Evolutionary conservation across 2,113 vertebrate genomes (phyloP).

Genomic region (Laterallus jamaicensis): DNA sequence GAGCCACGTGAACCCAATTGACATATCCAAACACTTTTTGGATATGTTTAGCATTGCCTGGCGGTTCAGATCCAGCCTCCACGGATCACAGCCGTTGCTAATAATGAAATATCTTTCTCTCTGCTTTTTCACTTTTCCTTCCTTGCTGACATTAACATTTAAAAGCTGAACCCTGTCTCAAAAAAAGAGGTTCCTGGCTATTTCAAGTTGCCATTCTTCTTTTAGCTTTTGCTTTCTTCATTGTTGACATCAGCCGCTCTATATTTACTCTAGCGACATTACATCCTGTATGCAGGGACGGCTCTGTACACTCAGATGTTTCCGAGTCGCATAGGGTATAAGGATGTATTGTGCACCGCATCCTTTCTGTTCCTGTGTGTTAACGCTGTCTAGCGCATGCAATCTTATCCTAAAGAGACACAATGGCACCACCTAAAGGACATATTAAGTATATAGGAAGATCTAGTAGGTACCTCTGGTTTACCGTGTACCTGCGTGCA

Average conservation of each 20-base stretch:
- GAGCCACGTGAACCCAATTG: not conserved
- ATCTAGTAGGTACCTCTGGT: accelerated
- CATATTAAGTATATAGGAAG: not conserved
- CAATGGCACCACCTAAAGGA: constrained; percentile 76
- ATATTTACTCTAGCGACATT: constrained; percentile 21
- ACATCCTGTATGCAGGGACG: constrained; percentile 32
- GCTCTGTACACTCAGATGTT: constrained; percentile 27
- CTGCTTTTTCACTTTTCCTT: not conserved
- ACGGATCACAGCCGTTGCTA: accelerated
- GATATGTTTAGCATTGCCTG: not conserved
- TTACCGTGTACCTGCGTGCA: not conserved
- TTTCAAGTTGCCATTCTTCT: not conserved
- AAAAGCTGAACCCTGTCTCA: not conserved
- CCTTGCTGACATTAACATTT: not conserved
- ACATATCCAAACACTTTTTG: not conserved
- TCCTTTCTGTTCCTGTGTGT: not conserved
- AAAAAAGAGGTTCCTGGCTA: not conserved
- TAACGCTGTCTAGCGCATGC: not conserved
- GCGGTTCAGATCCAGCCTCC: not conserved
- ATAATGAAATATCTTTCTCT: not conserved
- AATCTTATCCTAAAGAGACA: constrained; percentile 41
- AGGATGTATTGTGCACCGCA: constrained; percentile 1
- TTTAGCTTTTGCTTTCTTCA: not conserved
- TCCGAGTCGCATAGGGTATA: constrained; percentile 17
- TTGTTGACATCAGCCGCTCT: not conserved